Percentiles rank a stretch among this genome's conserved stretches.
phyloP scores from a whole-genome alignment of 37 sponge, comb jelly and placozoan species.

The Mnemiopsis leidyi region DNA sequence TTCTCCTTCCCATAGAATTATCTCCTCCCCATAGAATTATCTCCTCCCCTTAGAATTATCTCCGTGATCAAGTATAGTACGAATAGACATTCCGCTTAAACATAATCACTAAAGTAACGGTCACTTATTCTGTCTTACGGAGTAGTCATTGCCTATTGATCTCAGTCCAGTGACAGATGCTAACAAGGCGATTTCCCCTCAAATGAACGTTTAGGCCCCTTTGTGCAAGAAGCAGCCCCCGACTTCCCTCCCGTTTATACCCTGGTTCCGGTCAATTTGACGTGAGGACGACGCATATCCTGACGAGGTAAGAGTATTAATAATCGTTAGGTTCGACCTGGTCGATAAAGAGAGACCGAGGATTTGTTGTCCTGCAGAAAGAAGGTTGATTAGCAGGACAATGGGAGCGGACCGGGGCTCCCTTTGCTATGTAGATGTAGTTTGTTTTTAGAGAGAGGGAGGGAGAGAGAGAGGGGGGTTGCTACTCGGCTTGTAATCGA shows the following conservation, averaged over 20 bases:
- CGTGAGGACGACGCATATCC: background rate
- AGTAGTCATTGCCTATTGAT: background rate
- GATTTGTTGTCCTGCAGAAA: background rate
- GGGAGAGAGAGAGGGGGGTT: background rate
- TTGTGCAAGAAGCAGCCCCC: background rate
- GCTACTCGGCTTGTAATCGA: too few species aligned
- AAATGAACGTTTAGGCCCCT: background rate
- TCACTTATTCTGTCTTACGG: too few species aligned
- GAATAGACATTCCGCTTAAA: too few species aligned
- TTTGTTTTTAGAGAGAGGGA: background rate
- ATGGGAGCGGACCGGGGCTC: background rate
- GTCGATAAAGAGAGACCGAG: background rate
- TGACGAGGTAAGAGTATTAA: background rate
- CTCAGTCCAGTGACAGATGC: background rate
- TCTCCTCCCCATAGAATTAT: too few species aligned
- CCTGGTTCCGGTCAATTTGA: background rate
- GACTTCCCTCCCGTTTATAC: background rate
- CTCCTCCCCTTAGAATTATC: too few species aligned
- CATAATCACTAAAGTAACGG: too few species aligned
- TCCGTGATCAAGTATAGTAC: too few species aligned
- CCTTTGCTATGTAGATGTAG: background rate
- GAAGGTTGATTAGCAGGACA: background rate
- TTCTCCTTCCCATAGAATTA: too few species aligned
- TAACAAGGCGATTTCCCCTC: background rate
- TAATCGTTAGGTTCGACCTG: background rate